Base-by-base conservation (phyloP, 1,140 invertebrate species). In the Dendroctonus valens region DNA sequence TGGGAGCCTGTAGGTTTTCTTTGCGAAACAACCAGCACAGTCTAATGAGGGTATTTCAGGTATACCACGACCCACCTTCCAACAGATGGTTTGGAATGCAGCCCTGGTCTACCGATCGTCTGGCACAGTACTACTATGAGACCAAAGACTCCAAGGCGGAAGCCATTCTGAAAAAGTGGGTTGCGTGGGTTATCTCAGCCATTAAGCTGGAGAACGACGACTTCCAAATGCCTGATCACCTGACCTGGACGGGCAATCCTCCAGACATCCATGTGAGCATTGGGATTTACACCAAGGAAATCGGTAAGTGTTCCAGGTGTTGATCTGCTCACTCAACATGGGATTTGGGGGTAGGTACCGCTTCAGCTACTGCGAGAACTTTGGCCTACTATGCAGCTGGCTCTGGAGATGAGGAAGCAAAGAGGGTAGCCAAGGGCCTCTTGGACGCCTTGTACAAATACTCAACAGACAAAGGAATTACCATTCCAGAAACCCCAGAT, bases 71-170 rank as follows among this genome's bases (percentile, higher is more conserved):
- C 59, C 68, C 68, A 7, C 68, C 68, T 46, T 69, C 69, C 3
- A 70, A 64, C 60, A 62, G 60, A 64, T 70, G 69, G 69, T 70
- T 50, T 15, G 69, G 69, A 41, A 70, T 70, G 69, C 69, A 67
- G 57, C 51, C 69, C 14, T 70, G 69, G 69, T 70, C 69, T 12
- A 54, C 61, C 26, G 69, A 70, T 39, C 69, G 69, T 59, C 46
- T 70, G 7, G 69, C 69, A 7, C 69, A 70, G 48, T 70, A 70
- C 55, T 70, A 70, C 42, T 70, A 67, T 46, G 50, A 67, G 40
- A 70, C 65, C 48, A 66, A 66, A 9, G 65, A 70, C 40, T n/a
- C 54, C 7, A 61, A 41, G 37, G 65, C 57, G n/a, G 46, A 67
- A 57, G 37, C 59, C 14, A 65, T 67, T 46, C 46, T 70, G 46